A percentile compares a stretch with the other conserved stretches of the same genome.
phyloP scores from a whole-genome alignment of 2,797 vertebrate genomes.

The Urocyon cinereoargenteus region DNA sequence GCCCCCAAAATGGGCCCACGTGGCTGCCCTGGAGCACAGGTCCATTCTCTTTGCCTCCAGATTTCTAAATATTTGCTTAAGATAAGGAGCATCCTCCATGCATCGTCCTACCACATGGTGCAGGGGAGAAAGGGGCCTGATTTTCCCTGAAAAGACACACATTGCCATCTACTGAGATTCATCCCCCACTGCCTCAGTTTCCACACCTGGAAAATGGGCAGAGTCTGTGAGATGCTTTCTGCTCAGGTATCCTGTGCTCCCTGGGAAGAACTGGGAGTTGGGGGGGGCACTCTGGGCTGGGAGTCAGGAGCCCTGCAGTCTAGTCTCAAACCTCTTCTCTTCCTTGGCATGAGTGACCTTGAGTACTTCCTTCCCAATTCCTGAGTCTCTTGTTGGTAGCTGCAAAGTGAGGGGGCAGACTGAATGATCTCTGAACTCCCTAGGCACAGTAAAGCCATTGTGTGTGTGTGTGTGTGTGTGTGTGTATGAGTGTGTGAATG shows the following conservation, averaged over 20 bases:
- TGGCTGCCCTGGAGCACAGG: background rate
- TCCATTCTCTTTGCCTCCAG: background rate
- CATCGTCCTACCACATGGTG: background rate
- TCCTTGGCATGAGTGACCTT: background rate
- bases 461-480: background rate
- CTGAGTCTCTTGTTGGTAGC: background rate
- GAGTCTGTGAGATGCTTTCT: background rate
- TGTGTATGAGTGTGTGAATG: background rate
- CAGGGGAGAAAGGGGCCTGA: background rate
- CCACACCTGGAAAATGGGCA: background rate
- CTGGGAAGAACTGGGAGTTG: background rate
- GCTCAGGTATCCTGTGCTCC: background rate
- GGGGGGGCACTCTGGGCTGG: background rate
- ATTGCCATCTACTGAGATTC: background rate
- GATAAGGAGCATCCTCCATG: background rate
- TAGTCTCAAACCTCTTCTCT: background rate
- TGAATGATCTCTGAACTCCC: background rate
- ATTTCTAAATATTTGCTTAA: slow-evolving; percentile 6
- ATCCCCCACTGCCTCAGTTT: background rate
- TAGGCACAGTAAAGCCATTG: background rate
- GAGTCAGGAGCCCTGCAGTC: background rate
- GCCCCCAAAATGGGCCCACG: background rate
- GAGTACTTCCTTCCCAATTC: background rate
- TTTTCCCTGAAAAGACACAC: background rate
- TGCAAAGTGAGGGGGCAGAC: background rate